A percentile compares a stretch with the other conserved stretches of the same genome.
phyloP scores from a whole-genome alignment of 92 coral and sea anemone genomes.

The Actinernus sp. region DNA sequence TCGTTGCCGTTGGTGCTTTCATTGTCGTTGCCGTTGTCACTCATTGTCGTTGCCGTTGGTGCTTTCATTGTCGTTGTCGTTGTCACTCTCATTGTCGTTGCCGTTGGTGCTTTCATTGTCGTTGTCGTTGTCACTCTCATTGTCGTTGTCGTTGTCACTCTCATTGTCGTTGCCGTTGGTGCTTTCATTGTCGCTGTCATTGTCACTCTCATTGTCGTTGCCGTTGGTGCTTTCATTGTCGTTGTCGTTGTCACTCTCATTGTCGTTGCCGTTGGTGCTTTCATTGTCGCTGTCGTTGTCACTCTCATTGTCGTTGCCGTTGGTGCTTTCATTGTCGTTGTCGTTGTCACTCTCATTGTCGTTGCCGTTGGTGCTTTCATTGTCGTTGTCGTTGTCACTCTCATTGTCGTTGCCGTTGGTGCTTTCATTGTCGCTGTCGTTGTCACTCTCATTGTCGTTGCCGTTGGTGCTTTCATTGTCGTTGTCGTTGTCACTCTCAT shows the following conservation, averaged over 20 bases:
- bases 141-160: background rate
- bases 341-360: background rate
- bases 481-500: background rate
- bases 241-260: background rate
- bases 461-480: background rate
- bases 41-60: background rate
- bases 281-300: background rate
- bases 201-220: background rate
- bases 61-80: background rate
- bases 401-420: background rate
- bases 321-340: background rate
- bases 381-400: background rate
- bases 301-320: background rate
- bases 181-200: background rate
- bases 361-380: background rate
- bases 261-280: background rate
- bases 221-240: background rate
- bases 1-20: background rate
- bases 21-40: background rate
- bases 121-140: background rate
- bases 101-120: conserved; percentile 1
- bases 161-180: background rate
- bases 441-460: background rate
- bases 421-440: background rate
- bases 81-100: conserved; percentile 2